Base-by-base conservation (phyloP, 2,113 vertebrate species). In the Cisticola juncidis region DNA sequence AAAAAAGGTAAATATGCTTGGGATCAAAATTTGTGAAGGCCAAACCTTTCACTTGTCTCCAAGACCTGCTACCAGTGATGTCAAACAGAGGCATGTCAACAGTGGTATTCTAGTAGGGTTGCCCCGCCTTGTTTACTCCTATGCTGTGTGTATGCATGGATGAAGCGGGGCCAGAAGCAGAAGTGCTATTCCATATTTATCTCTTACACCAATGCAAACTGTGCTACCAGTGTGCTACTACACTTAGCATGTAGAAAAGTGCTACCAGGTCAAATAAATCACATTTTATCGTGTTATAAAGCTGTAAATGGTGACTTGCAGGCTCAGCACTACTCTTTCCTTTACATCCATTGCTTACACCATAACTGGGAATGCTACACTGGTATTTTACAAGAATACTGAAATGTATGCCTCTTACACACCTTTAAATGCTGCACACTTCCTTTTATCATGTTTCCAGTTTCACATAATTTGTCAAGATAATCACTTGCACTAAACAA, bases 101-200 rank as follows among this genome's bases (percentile, higher is more conserved):
- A 5, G 24, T 36, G 17, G 9, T 47, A 47, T 68, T 92, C 38
- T 29, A 36, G 42, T 0, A 0, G 1, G 1, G 13, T 13, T 54
- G 17, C 2, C 12, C 20, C 5, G 4, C 13, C 8, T 65, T 68
- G 2, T 31, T 68, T 66, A 66, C 42, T 40, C 25, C 13, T 70
- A 6, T 16, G 14, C 16, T 14, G 7, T 2, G 2, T 0, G 0
- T 19, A 9, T 50, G 14, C 4, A 0, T 25, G 25, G n/a, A 80
- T 72, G 47, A 61, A 42, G 35, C 1, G 4, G 7, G 9, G 26
- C 23, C 38, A 82, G 38, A 76, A 38, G 12, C 12, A 65, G 18
- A 53, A 65, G 16, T 53, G 9, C 9, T 38, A 50, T 87, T 64
- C 17, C 21, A 11, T 42, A 31, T 12, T 29, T 76, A 53, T 42